phyloP scores from a whole-genome alignment of 2,113 vertebrate genomes.

The Andinoacara biseriatus region DNA sequence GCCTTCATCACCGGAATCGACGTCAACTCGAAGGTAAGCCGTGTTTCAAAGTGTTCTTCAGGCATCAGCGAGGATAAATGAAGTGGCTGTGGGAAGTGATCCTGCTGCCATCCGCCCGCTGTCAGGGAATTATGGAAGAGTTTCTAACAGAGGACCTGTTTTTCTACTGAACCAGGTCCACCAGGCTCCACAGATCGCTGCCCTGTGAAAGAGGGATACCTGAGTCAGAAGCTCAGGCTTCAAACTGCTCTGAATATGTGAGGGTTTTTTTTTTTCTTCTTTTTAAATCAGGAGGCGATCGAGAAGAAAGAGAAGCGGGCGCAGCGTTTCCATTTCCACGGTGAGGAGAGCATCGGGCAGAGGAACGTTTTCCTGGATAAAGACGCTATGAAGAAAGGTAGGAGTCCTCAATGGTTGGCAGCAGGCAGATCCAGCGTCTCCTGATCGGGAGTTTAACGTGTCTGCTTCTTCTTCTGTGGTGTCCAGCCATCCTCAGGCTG shows the following conservation, averaged over 20 bases:
- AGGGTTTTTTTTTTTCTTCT: not conserved
- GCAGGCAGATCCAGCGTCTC: rapidly evolving
- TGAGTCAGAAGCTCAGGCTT: not conserved
- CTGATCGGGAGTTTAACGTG: not conserved
- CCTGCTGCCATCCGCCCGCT: no score
- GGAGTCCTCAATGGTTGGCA: not conserved
- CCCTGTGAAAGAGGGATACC: not conserved
- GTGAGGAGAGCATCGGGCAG: slow-evolving; percentile 85
- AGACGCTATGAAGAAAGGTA: slow-evolving; percentile 94
- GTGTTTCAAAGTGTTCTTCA: not conserved
- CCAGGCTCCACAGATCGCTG: no score
- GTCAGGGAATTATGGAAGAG: not conserved
- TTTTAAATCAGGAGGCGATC: slow-evolving; percentile 88
- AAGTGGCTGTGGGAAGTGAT: not conserved
- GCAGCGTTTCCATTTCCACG: slow-evolving; percentile 91
- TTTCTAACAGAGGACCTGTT: not conserved
- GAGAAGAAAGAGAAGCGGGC: slow-evolving; percentile 96
- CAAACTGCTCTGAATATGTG: not conserved
- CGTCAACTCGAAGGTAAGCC: slow-evolving; percentile 92
- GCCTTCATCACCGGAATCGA: slow-evolving; percentile 98
- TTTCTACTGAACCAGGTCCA: no score
- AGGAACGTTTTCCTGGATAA: slow-evolving; percentile 89
- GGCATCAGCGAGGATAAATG: no score
- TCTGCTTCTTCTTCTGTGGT: slow-evolving; percentile 33
- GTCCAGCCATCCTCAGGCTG: slow-evolving; percentile 88